A percentile compares a stretch with the other conserved stretches of the same genome.
Conservation (phyloP, 2,888 invertebrate genomes). For the Suillia variegata region DNA sequence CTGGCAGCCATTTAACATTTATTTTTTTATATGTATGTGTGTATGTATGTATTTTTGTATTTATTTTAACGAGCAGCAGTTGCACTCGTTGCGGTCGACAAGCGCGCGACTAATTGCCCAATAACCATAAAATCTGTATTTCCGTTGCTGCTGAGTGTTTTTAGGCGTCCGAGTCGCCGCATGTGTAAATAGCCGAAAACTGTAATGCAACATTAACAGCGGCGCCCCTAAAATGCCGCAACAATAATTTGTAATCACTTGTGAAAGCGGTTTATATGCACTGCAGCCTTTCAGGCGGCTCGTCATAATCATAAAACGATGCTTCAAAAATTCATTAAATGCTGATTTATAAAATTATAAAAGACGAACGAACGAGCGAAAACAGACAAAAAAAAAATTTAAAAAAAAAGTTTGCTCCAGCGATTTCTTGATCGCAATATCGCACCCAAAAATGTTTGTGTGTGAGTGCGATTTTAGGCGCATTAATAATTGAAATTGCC, state of each 20-base stretch:
- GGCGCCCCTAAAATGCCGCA: neutral
- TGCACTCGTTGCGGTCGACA: too few relatives aligned
- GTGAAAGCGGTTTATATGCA: neutral
- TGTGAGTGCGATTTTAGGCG: neutral
- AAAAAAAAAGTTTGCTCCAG: too few relatives aligned
- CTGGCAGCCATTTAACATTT: too few relatives aligned
- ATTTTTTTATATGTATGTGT: too few relatives aligned
- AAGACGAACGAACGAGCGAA: too few relatives aligned
- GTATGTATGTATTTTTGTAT: too few relatives aligned
- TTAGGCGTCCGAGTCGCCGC: neutral
- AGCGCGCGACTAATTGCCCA: conserved; percentile 15
- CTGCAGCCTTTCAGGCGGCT: neutral
- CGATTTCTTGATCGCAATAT: too few relatives aligned
- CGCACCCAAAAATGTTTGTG: neutral
- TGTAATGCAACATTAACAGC: too few relatives aligned
- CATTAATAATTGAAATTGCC: conserved; percentile 3
- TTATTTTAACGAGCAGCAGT: too few relatives aligned
- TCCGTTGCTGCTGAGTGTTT: neutral
- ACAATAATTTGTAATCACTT: conserved; percentile 2
- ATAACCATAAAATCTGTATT: conserved; percentile 19
- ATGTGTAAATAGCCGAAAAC: neutral
- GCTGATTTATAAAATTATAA: conserved; percentile 14
- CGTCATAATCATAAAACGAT: conserved; percentile 12
- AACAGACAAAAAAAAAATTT: too few relatives aligned
- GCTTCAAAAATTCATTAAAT: conserved; percentile 17